A percentile compares a stretch with the other conserved stretches of the same genome.
These are phyloP conservation scores for Leptoclinus maculatus DNA, from an alignment of 2,797 vertebrate species.

Conservation along the genomic window DNA sequence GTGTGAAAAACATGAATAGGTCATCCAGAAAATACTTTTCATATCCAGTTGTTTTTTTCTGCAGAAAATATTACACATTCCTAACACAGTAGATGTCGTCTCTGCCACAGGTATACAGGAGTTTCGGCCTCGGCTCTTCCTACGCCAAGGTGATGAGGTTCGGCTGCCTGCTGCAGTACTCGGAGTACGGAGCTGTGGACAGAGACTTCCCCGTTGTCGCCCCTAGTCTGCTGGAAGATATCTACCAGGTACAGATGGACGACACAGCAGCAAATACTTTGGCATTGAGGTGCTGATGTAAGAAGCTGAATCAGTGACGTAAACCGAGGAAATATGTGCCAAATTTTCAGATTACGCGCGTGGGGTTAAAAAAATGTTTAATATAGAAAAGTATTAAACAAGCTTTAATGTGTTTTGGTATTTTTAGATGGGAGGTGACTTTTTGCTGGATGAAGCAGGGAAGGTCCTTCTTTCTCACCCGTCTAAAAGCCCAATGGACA, in stretches of 20 bases:
- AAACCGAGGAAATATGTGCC: background rate
- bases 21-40: constrained; percentile 9
- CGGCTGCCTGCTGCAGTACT: constrained; percentile 67
- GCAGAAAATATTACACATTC: background rate
- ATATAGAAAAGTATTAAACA: background rate
- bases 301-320: background rate
- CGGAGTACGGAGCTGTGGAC: constrained; percentile 51
- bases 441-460: constrained; percentile 76
- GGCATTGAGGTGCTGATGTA: background rate
- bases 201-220: constrained; percentile 75
- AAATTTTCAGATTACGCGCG: background rate
- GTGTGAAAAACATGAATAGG: background rate
- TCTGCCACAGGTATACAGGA: constrained; percentile 75
- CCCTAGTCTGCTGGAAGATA: constrained; percentile 68
- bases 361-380: background rate
- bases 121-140: constrained; percentile 80
- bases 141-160: constrained; percentile 82
- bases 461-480: constrained; percentile 76
- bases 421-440: constrained; percentile 83
- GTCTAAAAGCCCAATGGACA: constrained; percentile 71
- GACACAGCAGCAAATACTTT: background rate
- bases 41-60: background rate
- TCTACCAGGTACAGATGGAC: constrained; percentile 74
- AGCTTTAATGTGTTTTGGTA: background rate
- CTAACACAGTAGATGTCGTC: background rate